These are phyloP conservation scores for Stictocephala bisonia DNA, from an alignment of 2,888 invertebrate genomes.

Conservation along the genomic window DNA sequence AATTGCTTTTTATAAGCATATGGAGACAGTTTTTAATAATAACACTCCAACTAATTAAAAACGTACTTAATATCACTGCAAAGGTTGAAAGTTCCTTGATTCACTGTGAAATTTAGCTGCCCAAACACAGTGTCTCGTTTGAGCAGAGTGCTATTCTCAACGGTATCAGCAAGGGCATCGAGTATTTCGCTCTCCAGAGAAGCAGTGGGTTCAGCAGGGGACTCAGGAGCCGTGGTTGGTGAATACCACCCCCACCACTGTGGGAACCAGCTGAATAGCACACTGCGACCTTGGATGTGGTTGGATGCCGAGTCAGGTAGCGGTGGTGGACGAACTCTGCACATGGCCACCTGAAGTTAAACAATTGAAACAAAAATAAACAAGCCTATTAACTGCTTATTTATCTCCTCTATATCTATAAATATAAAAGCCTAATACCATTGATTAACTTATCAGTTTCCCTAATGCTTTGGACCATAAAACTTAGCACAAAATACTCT, in stretches of 20 bases:
- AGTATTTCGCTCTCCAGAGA: conserved; percentile 82
- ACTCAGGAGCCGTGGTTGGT: conserved; percentile 59
- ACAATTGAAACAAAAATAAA: no score
- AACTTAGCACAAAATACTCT: no score
- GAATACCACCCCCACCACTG: conserved; percentile 93
- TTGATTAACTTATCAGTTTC: no score
- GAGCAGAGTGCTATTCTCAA: conserved; percentile 87
- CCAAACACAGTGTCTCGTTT: conserved; percentile 92
- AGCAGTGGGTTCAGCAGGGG: conserved; percentile 47
- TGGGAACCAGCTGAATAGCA: conserved; percentile 92
- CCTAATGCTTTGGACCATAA: no score
- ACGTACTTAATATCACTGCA: conserved; percentile 62
- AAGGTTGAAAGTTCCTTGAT: conserved; percentile 76
- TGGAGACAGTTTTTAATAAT: no score
- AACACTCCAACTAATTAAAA: not conserved
- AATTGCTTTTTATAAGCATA: no score
- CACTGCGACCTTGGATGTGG: conserved; percentile 71
- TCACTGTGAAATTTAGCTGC: conserved; percentile 85
- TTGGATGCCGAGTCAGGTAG: conserved; percentile 54
- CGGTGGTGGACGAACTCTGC: conserved; percentile 67
- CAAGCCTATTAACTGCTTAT: no score
- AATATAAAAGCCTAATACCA: no score
- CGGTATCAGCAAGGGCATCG: conserved; percentile 83
- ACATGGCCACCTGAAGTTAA: conserved; percentile 75
- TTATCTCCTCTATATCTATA: no score